These are phyloP conservation scores for Drosophila paramelanica DNA, from an alignment of 2,888 invertebrate genomes.

Conservation along the genomic window DNA sequence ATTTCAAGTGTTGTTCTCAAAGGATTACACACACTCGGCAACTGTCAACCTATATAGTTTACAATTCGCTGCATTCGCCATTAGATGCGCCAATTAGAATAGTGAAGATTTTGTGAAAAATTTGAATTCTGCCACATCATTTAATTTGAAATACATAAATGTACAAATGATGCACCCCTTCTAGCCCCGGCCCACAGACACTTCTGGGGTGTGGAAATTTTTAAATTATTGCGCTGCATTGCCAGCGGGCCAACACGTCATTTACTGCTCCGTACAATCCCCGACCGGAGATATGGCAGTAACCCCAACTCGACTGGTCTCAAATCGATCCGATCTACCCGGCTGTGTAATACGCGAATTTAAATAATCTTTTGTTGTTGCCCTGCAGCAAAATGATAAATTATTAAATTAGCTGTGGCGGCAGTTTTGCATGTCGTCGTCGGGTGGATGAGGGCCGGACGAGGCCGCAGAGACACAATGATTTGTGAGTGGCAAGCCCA, in stretches of 20 bases:
- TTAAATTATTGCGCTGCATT: conserved; percentile 76
- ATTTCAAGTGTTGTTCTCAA: conserved; percentile 58
- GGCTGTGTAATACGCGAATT: conserved; percentile 70
- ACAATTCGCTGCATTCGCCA: conserved; percentile 65
- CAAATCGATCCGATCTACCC: conserved; percentile 47
- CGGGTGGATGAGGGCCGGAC: conserved; percentile 32
- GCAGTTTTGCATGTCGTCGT: conserved; percentile 70
- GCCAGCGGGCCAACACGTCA: conserved; percentile 66
- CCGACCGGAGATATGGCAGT: background rate
- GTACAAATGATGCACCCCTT: conserved; percentile 42
- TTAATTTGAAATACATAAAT: conserved; percentile 74
- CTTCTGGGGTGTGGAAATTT: conserved; percentile 74
- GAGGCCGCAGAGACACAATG: conserved; percentile 25
- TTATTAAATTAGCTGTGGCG: conserved; percentile 83
- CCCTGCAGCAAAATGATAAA: conserved; percentile 83
- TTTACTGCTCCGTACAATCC: conserved; percentile 26
- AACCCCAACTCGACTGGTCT: conserved; percentile 15
- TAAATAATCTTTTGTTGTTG: conserved; percentile 83
- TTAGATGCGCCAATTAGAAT: conserved; percentile 78
- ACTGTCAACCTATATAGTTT: conserved; percentile 46
- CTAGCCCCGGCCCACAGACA: conserved; percentile 6
- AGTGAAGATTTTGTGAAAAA: conserved; percentile 71
- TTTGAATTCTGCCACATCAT: conserved; percentile 84
- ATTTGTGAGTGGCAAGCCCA: conserved; percentile 49
- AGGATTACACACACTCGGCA: conserved; percentile 48